A percentile compares a stretch with the other conserved stretches of the same genome.
phyloP scores from a whole-genome alignment of 2,797 vertebrate species.

The Sylvia borin region DNA sequence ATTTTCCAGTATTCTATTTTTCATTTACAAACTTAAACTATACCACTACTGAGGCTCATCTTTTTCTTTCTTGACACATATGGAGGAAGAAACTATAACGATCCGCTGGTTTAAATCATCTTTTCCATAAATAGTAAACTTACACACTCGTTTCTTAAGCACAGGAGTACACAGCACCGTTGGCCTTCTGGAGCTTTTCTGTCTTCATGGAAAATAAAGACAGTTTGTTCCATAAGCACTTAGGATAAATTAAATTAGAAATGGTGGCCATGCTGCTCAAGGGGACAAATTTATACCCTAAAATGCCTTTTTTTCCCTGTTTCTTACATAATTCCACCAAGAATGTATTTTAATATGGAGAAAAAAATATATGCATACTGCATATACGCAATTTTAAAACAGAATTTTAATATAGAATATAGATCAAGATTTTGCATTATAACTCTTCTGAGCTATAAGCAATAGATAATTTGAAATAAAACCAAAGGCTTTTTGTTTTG shows the following conservation, averaged over 20 bases:
- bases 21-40: neutral
- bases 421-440: neutral
- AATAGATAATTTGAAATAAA: neutral
- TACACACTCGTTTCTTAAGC: neutral
- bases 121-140: conserved; percentile 7
- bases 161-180: neutral
- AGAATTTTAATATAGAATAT: neutral
- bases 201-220: neutral
- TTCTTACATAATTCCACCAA: neutral
- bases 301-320: neutral
- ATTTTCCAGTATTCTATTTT: neutral
- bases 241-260: neutral
- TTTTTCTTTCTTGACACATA: neutral
- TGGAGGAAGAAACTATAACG: neutral
- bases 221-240: neutral
- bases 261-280: neutral
- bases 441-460: neutral
- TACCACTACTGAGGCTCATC: neutral
- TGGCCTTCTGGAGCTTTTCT: neutral
- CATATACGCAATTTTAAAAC: neutral
- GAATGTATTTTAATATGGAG: neutral
- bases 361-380: neutral
- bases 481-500: neutral
- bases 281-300: neutral
- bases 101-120: conserved; percentile 4